These are phyloP conservation scores for Julus scanicus DNA, from an alignment of 2,888 invertebrate species.

Conservation along the genomic window DNA sequence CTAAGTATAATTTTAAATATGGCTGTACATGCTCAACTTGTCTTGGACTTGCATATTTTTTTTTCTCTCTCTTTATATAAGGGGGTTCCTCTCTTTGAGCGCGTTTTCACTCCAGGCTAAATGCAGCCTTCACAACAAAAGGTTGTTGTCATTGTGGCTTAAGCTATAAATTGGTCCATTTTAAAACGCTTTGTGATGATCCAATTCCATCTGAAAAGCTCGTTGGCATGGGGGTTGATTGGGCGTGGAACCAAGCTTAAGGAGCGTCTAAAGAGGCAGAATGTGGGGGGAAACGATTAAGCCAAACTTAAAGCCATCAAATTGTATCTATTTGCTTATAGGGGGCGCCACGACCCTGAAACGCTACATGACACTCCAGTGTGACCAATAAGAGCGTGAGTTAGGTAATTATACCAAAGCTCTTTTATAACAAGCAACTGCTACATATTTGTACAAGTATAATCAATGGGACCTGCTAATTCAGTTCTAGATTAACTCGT, in stretches of 20 bases:
- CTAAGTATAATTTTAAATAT: slow-evolving; percentile 36
- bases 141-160: slow-evolving; percentile 52
- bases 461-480: too few relatives aligned
- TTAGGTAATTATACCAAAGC: too few relatives aligned
- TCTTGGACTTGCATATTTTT: slow-evolving; percentile 7
- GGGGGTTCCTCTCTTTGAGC: slow-evolving; percentile 15
- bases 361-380: not conserved
- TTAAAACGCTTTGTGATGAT: slow-evolving; percentile 48
- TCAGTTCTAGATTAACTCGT: too few relatives aligned
- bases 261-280: not conserved
- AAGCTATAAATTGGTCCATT: slow-evolving; percentile 52
- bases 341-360: not conserved
- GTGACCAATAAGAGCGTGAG: too few relatives aligned
- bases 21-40: not conserved
- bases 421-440: too few relatives aligned
- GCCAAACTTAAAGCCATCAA: slow-evolving; percentile 18
- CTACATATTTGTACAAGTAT: too few relatives aligned
- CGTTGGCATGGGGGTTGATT: not conserved
- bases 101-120: slow-evolving; percentile 41
- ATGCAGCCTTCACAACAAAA: slow-evolving; percentile 47
- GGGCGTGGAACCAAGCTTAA: not conserved
- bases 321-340: not conserved
- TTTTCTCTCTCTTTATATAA: not conserved
- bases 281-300: not conserved
- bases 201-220: slow-evolving; percentile 43